Evolutionary conservation across 2,888 invertebrate species (phyloP), one percentile per base, ranked within the genome.

Genomic region (Drosophila paramelanica): DNA sequence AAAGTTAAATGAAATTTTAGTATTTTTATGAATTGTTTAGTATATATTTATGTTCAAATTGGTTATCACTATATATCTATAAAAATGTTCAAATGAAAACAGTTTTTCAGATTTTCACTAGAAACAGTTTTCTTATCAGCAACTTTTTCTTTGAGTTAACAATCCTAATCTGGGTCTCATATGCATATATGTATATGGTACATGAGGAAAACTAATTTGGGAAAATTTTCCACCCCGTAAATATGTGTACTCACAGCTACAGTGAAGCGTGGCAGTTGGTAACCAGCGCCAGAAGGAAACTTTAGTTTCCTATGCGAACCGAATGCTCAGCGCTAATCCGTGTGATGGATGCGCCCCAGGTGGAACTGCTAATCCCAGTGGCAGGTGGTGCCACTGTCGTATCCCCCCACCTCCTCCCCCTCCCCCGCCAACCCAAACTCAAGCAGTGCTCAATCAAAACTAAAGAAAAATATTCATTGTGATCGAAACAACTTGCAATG

Each of bases 321-420:
- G 52, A 75, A 70, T 73, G 68, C 66, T 33, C 43, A 25, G 51
- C 61, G 59, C 52, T 79, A 85, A 79, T 72, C 77, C 79, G 41
- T 33, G 45, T 81, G 85, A 84, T 84, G 71, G 81, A 81, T 81
- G 73, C 64, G 77, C 45, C 74, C 72, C 73, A 73, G 80, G 62
- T 82, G 79, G 52, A 61, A 11, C 55, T 50, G 74, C 42, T 78
- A 72, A 69, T 74, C 72, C 65, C 67, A 23, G 46, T 10, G 57
- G 75, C 75, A 69, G 75, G 73, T 69, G 57, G 13, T 55, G 33
- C 39, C 13, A 2, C 27, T 8, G 8, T 33, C 36, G 6, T 8
- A 5, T 8, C 31, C 7, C 31, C 31, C 8, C 11, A 11, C 33
- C 11, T 0, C 3, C 33, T 1, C 36, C 13, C 5, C 6, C 2